Base-by-base conservation (phyloP, 2,797 vertebrate species). In the Pteronotus mesoamericanus region DNA sequence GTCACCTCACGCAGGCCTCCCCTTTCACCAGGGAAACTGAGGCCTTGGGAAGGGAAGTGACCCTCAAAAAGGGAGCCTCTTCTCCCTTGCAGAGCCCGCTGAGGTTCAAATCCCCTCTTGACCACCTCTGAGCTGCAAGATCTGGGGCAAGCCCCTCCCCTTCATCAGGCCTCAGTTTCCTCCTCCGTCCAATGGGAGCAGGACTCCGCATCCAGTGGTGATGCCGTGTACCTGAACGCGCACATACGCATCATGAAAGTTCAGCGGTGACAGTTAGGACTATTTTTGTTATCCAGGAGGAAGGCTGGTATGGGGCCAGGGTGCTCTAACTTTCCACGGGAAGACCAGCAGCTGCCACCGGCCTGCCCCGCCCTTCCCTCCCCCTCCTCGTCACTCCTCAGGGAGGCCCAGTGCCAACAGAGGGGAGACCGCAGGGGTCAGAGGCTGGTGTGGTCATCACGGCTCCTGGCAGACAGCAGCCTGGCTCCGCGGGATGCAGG, bases 241-340 rank as follows among this genome's bases (percentile, higher is more conserved):
- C 9, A 0, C 26, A 83, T 48, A 0, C 42, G 10, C 12, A 1
- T 4, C 0, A 0, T 53, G 0, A 1, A 9, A 11, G 24, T 22
- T 29, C 15, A 1, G 12, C 34, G 1, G 2, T 5, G 77, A 72
- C 55, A 0, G 2, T 34, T 12, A n/a, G 61, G 34, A n/a, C 42
- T 15, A 15, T 32, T 44, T 32, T 5, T 8, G 42, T n/a, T 53
- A 16, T 4, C 51, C 29, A 3, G 5, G 61, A 64, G 57, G 48
- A 46, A 29, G 64, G 78, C 3, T 14, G 80, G 22, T 4, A 5
- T 19, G 10, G 46, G 64, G 19, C 3, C 0, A 0, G 9, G 64
- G 51, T 72, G n/a, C 91, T 77, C 75, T 68, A 53, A 86, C 61
- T 89, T 86, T 82, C 89, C 85, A 64, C 6, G 51, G 22, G 48